phyloP scores from a whole-genome alignment of 2,888 invertebrate species.

The Tinea pellionella region DNA sequence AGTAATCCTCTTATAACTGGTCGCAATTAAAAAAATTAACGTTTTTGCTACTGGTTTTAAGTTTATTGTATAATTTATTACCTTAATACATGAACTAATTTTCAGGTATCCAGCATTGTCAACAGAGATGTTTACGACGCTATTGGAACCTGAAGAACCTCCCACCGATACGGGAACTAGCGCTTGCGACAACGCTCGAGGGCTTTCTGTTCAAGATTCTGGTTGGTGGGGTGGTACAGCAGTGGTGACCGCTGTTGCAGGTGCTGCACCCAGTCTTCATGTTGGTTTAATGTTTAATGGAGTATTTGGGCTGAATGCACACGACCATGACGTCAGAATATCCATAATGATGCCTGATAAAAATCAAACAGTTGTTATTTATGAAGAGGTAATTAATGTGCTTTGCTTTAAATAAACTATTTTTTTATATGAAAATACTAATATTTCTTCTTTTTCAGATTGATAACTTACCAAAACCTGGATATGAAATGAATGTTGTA shows the following conservation, averaged over 20 bases:
- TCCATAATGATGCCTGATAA: constrained; percentile 78
- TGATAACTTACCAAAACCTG: constrained; percentile 77
- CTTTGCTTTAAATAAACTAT: neutral
- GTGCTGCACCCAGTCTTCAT: constrained; percentile 84
- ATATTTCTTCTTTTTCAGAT: constrained; percentile 43
- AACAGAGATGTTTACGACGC: constrained; percentile 84
- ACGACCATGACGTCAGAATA: constrained; percentile 77
- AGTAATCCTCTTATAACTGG: neutral
- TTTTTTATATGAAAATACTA: neutral
- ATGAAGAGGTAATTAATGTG: constrained; percentile 83
- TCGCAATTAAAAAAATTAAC: neutral
- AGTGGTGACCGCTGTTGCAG: constrained; percentile 83
- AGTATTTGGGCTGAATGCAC: constrained; percentile 74
- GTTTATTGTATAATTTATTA: neutral
- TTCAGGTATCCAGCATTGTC: constrained; percentile 69
- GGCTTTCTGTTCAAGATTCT: constrained; percentile 62
- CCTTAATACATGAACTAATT: neutral
- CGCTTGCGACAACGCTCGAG: constrained; percentile 65
- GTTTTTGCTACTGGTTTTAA: too few relatives aligned
- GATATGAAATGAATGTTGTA: constrained; percentile 79
- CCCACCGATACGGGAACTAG: constrained; percentile 71
- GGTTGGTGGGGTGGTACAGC: constrained; percentile 90
- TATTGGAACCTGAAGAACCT: constrained; percentile 75
- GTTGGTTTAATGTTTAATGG: constrained; percentile 86
- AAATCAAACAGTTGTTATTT: constrained; percentile 77